Percentiles rank a stretch among this genome's conserved stretches.
Evolutionary conservation across 2,113 vertebrate species (phyloP).

Genomic region (Chaenocephalus aceratus): DNA sequence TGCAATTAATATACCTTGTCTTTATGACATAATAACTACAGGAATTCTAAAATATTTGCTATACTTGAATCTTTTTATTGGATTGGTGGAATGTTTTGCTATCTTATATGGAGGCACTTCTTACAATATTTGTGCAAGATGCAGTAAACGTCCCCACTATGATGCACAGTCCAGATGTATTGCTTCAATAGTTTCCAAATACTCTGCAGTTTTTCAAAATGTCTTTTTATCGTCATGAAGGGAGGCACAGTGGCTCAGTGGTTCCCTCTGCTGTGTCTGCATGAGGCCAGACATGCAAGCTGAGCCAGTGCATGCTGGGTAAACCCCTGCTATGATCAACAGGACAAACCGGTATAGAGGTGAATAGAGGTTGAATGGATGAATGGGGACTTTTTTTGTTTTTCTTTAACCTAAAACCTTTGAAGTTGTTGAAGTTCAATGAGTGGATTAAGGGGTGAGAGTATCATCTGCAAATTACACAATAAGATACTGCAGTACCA

Average conservation of each 20-base stretch:
- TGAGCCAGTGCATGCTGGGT: conserved; percentile 12
- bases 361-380: background rate
- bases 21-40: background rate
- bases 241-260: background rate
- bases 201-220: conserved; percentile 2
- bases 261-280: background rate
- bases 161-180: conserved; percentile 27
- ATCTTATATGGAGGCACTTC: conserved; percentile 19
- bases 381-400: background rate
- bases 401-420: background rate
- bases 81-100: background rate
- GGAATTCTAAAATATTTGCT: background rate
- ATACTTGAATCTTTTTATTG: background rate
- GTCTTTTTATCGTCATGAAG: conserved; percentile 1
- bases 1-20: conserved; percentile 13
- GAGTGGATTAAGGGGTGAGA: background rate
- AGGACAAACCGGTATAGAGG: background rate
- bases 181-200: conserved; percentile 17
- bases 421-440: background rate
- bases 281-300: background rate
- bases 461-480: background rate
- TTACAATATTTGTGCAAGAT: conserved; percentile 10
- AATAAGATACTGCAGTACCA: background rate
- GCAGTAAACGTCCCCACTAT: conserved; percentile 31
- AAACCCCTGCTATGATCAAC: background rate